phyloP scores from a whole-genome alignment of 2,888 invertebrate genomes.

The Monochamus alternatus region DNA sequence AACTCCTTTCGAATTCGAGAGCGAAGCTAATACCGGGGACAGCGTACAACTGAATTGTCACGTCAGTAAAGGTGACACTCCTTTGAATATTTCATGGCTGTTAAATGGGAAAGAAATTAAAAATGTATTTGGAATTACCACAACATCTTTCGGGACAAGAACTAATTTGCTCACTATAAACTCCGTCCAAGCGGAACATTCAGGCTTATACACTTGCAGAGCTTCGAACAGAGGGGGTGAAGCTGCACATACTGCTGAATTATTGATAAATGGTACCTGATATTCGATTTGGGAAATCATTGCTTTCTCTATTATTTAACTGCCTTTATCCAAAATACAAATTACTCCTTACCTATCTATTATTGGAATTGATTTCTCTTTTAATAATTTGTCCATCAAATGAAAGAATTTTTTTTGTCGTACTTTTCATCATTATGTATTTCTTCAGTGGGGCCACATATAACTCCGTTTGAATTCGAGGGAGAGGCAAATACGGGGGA shows the following conservation, averaged over 20 bases:
- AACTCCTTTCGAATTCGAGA: constrained; percentile 79
- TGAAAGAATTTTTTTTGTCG: background rate
- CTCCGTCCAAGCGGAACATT: constrained; percentile 75
- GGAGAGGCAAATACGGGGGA: constrained; percentile 76
- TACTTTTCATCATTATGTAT: background rate
- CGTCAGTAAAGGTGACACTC: constrained; percentile 83
- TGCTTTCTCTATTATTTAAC: too few relatives aligned
- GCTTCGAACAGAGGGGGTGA: constrained; percentile 75
- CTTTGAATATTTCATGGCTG: constrained; percentile 83
- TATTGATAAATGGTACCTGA: constrained; percentile 74
- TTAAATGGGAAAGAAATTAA: constrained; percentile 76
- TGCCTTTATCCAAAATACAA: constrained; percentile 7
- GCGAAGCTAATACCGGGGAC: constrained; percentile 78
- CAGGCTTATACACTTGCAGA: constrained; percentile 78
- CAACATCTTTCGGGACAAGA: constrained; percentile 74
- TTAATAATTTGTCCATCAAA: background rate
- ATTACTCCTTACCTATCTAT: constrained; percentile 76
- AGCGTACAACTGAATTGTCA: constrained; percentile 77
- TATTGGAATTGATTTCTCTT: background rate
- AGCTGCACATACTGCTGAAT: constrained; percentile 71
- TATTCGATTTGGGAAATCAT: background rate
- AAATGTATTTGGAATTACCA: constrained; percentile 67
- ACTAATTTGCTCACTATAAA: constrained; percentile 80
- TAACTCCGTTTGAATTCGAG: constrained; percentile 80
- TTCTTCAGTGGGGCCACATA: constrained; percentile 72